Conservation (phyloP, 2,113 vertebrate genomes). For the Acanthochromis polyacanthus region DNA sequence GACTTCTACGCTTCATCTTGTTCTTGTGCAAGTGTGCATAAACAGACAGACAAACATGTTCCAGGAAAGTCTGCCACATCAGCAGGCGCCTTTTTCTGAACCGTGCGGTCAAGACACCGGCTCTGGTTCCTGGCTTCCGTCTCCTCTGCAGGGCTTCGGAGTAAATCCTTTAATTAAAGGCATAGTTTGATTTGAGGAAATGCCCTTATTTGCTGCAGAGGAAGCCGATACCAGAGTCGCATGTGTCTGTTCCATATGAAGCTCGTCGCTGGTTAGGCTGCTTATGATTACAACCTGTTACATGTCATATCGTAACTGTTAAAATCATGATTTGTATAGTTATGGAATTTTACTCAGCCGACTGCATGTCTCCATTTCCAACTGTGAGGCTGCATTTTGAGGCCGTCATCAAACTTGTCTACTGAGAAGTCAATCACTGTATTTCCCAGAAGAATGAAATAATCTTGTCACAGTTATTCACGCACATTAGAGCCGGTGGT, state of each 20-base stretch:
- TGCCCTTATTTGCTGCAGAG: not conserved
- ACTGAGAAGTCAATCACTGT: too few species aligned
- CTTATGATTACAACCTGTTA: too few species aligned
- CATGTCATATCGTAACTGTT: too few species aligned
- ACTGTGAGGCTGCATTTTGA: too few species aligned
- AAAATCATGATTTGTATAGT: too few species aligned
- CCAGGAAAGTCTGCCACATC: slow-evolving; percentile 7
- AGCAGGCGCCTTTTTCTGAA: slow-evolving; percentile 1
- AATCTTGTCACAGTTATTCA: too few species aligned
- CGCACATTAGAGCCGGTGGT: too few species aligned
- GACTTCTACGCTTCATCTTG: not conserved
- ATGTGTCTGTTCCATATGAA: too few species aligned
- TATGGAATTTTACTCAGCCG: too few species aligned
- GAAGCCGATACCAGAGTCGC: not conserved
- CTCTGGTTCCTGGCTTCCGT: not conserved
- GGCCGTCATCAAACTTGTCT: too few species aligned
- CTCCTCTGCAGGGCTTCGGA: not conserved
- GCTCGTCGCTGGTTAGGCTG: not conserved
- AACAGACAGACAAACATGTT: not conserved
- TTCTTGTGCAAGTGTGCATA: not conserved
- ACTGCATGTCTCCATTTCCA: too few species aligned
- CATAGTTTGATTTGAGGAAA: not conserved
- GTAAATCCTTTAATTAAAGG: not conserved
- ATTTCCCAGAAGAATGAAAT: too few species aligned
- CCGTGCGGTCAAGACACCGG: not conserved